Conservation (phyloP, 2,113 vertebrate genomes). For the Psilopsiagon aurifrons region DNA sequence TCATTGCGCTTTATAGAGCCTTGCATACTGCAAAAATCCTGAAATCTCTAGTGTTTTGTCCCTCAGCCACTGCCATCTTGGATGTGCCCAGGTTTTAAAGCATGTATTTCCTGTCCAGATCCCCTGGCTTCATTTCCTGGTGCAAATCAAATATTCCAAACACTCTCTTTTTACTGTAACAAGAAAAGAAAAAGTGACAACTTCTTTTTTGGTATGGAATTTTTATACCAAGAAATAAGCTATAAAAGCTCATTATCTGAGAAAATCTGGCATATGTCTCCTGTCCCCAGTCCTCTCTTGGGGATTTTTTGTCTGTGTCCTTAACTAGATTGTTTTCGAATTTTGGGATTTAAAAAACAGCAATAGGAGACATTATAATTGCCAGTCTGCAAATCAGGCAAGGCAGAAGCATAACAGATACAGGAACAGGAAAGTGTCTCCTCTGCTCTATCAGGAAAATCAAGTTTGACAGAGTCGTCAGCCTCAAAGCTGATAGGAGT, state of each 20-base stretch:
- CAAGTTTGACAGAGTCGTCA: not conserved
- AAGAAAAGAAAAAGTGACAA: not conserved
- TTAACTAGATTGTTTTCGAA: conserved; percentile 13
- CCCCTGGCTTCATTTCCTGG: not conserved
- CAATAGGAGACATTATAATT: not conserved
- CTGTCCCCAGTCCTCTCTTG: not conserved
- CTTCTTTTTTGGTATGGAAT: not conserved
- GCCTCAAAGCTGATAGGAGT: not conserved
- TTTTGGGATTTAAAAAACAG: not conserved
- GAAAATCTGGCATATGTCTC: not conserved
- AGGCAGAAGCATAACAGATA: not conserved
- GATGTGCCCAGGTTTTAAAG: not conserved
- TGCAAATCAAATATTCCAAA: conserved; percentile 7
- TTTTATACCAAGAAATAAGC: not conserved
- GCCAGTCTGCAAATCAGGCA: not conserved
- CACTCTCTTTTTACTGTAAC: not conserved
- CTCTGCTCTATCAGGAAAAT: not conserved
- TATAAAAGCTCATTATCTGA: not conserved
- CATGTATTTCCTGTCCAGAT: not conserved
- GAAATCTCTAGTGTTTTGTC: not conserved
- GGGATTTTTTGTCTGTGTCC: not conserved
- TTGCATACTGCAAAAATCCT: not conserved
- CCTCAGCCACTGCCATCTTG: not conserved
- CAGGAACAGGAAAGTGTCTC: not conserved
- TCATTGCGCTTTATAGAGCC: not conserved